Percentiles rank a stretch among this genome's conserved stretches.
Evolutionary conservation across 2,888 invertebrate species (phyloP).

Genomic region (Dendrolimus pini): DNA sequence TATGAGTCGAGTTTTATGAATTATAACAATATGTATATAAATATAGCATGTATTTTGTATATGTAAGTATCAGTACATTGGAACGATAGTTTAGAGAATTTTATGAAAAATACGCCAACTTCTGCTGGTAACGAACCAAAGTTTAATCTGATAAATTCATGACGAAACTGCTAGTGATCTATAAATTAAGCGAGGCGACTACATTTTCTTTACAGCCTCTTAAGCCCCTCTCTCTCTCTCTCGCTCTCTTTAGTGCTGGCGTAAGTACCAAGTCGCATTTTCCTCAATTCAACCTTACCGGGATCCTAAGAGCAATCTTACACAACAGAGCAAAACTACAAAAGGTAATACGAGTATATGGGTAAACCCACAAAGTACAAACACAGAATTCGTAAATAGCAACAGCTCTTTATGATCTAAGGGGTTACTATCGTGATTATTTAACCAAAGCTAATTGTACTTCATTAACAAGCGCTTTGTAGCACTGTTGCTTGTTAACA

Average conservation of each 20-base stretch:
- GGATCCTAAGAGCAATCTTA: not conserved
- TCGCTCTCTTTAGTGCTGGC: not conserved
- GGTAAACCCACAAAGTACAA: not conserved
- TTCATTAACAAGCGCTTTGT: not conserved
- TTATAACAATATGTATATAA: no score
- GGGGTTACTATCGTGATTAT: not conserved
- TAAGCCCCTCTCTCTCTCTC: no score
- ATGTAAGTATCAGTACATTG: no score
- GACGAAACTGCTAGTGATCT: no score
- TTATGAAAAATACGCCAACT: no score
- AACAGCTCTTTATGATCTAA: not conserved
- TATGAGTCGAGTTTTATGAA: no score
- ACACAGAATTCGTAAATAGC: not conserved
- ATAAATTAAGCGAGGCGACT: no score
- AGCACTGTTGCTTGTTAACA: not conserved
- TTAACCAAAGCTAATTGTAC: not conserved
- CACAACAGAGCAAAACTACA: not conserved
- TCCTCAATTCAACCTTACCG: not conserved
- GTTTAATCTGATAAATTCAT: no score
- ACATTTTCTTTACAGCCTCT: not conserved
- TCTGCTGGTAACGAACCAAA: no score
- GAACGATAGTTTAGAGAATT: no score
- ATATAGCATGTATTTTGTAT: no score
- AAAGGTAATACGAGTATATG: not conserved
- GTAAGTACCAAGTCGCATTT: not conserved